Percentiles rank a stretch among this genome's conserved stretches.
These are phyloP conservation scores for Lytechinus pictus DNA, from an alignment of 35 echinoderm and acorn worm species.

Conservation along the genomic window DNA sequence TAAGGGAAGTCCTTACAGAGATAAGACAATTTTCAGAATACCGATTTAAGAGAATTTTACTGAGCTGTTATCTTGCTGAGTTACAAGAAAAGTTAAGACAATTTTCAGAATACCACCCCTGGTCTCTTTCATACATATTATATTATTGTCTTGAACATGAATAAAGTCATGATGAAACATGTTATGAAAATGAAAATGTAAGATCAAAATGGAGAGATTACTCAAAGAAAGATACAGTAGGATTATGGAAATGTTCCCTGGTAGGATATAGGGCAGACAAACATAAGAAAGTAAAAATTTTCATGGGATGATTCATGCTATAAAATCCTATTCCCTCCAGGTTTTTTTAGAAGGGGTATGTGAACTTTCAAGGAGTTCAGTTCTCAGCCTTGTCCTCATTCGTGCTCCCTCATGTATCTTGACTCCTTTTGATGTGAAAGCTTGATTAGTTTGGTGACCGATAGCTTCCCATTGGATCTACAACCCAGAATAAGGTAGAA, in stretches of 20 bases:
- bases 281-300: not conserved
- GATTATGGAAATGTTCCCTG: not conserved
- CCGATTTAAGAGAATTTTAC: no score
- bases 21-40: no score
- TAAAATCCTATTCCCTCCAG: not conserved
- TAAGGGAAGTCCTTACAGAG: no score
- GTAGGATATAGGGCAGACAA: not conserved
- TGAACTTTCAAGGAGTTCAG: not conserved
- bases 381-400: not conserved
- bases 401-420: not conserved
- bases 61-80: no score
- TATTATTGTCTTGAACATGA: no score
- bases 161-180: no score
- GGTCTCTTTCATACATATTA: no score
- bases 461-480: not conserved
- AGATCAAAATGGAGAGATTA: no score
- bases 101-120: no score
- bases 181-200: no score
- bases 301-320: not conserved
- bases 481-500: no score
- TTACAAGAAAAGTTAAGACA: no score
- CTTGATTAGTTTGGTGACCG: not conserved
- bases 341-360: not conserved
- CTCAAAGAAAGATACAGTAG: not conserved
- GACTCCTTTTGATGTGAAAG: not conserved